Evolutionary conservation across 2,113 vertebrate species (phyloP), one percentile per base, ranked within the genome.

Genomic region (Colius striatus): DNA sequence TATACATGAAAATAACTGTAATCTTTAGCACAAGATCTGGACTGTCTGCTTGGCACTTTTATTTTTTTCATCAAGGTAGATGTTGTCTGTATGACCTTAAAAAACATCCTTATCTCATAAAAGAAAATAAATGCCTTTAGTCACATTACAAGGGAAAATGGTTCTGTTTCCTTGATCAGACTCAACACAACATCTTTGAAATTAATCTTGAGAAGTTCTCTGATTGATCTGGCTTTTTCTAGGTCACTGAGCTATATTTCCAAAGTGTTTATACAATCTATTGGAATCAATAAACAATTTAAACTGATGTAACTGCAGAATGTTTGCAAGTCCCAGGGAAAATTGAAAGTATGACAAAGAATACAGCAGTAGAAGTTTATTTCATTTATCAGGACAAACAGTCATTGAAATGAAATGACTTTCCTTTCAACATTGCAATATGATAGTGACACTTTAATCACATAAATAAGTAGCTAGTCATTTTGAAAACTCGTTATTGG

Each of bases 221-320:
- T 96, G 94, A 94, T 97, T 97, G 94, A 96, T 95, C 77, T 95
- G 75, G 53, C 94, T 96, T 96, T 97, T 98, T 97, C 95, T 96
- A 97, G 96, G 95, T 97, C 97, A 96, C 94, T 92, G 92, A 97
- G 92, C 95, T 97, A 79, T 98, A 95, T 94, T 98, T 98, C 92
- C 89, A 97, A 92, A 94, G 84, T 97, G 97, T 98, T 97, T 98
- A 98, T 98, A 98, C 97, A 98, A 99, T 98, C 98, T 98, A 98
- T 98, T 98, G 98, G 97, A 98, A 99, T 99, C 98, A 98, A 98
- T 99, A 99, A 98, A 98, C 98, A 98, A 98, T 99, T 99, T 98
- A 98, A 98, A 98, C 96, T 97, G 98, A 97, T 98, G 95, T 96
- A 97, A 96, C 91, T 94, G 91, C 96, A 92, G 77, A 97, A 97